These are phyloP conservation scores for Lepidostoma basale DNA, from an alignment of 1,140 invertebrate species.

Conservation along the genomic window DNA sequence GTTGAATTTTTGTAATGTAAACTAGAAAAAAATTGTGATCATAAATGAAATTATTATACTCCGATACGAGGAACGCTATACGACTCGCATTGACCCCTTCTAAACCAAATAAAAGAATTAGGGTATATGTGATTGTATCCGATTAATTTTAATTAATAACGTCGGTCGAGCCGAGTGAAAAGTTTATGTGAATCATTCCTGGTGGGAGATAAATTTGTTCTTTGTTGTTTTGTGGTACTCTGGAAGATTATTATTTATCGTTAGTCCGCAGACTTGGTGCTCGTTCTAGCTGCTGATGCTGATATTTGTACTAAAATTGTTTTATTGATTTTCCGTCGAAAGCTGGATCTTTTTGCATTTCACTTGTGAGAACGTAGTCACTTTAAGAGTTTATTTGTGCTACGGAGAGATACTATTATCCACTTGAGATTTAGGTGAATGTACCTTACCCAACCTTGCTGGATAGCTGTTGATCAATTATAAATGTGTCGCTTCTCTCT, in stretches of 20 bases:
- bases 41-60: constrained; percentile 45
- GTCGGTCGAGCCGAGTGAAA: constrained; percentile 25
- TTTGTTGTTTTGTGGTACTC: not conserved
- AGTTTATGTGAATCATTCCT: constrained; percentile 44
- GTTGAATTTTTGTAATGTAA: constrained; percentile 44
- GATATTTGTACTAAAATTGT: constrained; percentile 4
- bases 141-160: constrained; percentile 21
- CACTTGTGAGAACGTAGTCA: constrained; percentile 1
- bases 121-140: constrained; percentile 27
- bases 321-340: constrained; percentile 12
- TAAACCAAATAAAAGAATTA: constrained; percentile 43
- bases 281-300: constrained; percentile 41
- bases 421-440: constrained; percentile 21
- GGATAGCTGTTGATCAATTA: constrained; percentile 11
- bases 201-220: constrained; percentile 30
- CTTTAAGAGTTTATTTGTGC: constrained; percentile 11
- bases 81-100: constrained; percentile 39
- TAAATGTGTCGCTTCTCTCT: constrained; percentile 7
- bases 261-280: too few relatives aligned
- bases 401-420: constrained; percentile 8
- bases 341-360: constrained; percentile 28
- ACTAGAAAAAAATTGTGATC: constrained; percentile 45
- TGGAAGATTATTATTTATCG: not conserved
- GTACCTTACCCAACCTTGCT: not conserved
- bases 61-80: constrained; percentile 29